Conservation (phyloP, 2,888 invertebrate species). For the Netelia fuscicornis region DNA sequence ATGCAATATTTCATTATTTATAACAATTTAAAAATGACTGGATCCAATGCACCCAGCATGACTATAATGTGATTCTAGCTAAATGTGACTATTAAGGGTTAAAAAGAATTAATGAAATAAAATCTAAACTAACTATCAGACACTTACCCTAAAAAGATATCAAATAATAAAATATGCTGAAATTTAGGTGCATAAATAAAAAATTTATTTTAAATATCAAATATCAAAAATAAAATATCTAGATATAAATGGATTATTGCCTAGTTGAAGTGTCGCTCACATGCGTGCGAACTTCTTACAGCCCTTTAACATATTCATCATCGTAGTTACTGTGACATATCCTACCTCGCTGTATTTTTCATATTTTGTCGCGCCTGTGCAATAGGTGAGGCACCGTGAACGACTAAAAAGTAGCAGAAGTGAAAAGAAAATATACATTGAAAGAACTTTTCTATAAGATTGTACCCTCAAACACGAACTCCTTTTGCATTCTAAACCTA, state of each 20-base stretch:
- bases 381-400: no score
- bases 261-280: background rate
- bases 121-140: no score
- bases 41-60: no score
- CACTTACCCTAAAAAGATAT: no score
- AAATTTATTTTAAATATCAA: no score
- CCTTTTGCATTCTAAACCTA: constrained; percentile 26
- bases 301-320: background rate
- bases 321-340: background rate
- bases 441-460: background rate
- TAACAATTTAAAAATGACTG: no score
- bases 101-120: no score
- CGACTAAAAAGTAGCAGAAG: background rate
- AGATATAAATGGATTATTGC: background rate
- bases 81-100: no score
- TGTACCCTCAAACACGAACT: constrained; percentile 7
- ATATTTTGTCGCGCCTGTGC: background rate
- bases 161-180: no score
- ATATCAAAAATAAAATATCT: background rate
- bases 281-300: background rate
- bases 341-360: background rate
- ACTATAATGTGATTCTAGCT: no score
- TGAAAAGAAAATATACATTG: constrained; percentile 5
- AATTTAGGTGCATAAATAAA: no score
- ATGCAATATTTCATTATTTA: no score